Base-by-base conservation (phyloP, 2,797 vertebrate genomes). In the Pseudomugil gertrudae region DNA sequence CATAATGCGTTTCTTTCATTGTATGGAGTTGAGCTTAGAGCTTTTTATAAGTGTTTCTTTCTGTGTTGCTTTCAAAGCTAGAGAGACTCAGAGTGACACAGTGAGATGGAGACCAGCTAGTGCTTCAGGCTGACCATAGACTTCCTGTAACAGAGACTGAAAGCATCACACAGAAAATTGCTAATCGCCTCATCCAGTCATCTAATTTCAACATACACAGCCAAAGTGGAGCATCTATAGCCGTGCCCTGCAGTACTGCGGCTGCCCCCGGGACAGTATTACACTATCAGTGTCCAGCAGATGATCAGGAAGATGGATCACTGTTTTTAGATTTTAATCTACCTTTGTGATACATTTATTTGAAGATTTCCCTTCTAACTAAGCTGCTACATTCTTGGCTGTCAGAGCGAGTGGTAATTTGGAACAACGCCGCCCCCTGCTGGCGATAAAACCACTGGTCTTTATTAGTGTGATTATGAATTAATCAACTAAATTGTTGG, bases 1-100 rank as follows among this genome's bases (percentile, higher is more conserved):
- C 90, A 79, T 85, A 75, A 84, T 81, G 88, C 84, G 81, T 83
- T 80, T 48, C 66, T 83, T 76, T 81, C 78, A 72, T 70, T 79
- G 74, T 86, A 80, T 76, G 81, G 74, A 33, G 65, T 17, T 55
- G 58, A 63, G 85, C 83, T 85, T 70, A 72, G 69, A 66, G 76
- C 80, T 17, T 75, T 85, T 84, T 85, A 47, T 72, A 78, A 81
- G 80, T 78, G 81, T 82, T 57, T 73, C 66, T 90, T 74, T 90
- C 55, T 76, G 73, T 78, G 67, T 72, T 70, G 68, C 60, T 72
- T 72, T 79, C 48, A 75, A 78, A 21, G 57, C 27, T 65, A 67
- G 63, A 68, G 58, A 33, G 59, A 58, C 48, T 75, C 48, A 40
- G 17, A 52, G 21, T 57, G 50, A 74, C 32, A 36, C 21, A 53